A percentile compares a stretch with the other conserved stretches of the same genome.
Evolutionary conservation across 1,140 invertebrate genomes (phyloP).

Genomic region (Ceratosolen fusciceps): DNA sequence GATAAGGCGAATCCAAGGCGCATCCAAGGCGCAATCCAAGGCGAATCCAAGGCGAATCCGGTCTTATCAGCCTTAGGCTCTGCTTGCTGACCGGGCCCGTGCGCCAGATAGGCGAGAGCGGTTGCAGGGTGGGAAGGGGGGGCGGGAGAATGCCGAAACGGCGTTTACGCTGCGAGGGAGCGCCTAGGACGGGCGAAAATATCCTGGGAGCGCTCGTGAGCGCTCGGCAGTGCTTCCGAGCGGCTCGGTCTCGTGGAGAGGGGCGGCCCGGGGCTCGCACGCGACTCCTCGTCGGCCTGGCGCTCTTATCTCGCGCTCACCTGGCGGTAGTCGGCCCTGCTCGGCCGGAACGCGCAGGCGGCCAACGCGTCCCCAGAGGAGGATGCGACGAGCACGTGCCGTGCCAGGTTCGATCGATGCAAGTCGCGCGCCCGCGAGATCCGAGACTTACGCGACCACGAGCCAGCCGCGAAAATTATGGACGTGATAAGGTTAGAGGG

Average conservation of each 20-base stretch:
- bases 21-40: no score
- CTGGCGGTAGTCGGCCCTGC: slow-evolving; percentile 38
- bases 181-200: neutral
- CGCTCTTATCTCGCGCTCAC: slow-evolving; percentile 22
- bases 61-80: no score
- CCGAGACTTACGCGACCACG: neutral
- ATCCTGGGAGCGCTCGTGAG: neutral
- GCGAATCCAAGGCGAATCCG: no score
- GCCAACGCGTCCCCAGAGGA: neutral
- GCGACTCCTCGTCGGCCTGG: slow-evolving; percentile 8
- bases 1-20: no score
- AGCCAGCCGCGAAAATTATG: neutral
- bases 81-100: no score
- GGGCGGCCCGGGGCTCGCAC: neutral
- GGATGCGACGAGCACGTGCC: neutral
- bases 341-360: slow-evolving; percentile 17
- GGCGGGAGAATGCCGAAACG: no score
- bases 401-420: neutral
- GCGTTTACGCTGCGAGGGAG: neutral
- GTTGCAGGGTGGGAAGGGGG: no score
- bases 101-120: no score
- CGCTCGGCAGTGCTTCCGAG: neutral
- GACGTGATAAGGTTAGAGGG: slow-evolving; percentile 21
- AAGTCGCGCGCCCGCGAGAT: no score
- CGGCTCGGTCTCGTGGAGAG: neutral